phyloP scores from a whole-genome alignment of 1,140 invertebrate genomes.

The Anastatus disparis region DNA sequence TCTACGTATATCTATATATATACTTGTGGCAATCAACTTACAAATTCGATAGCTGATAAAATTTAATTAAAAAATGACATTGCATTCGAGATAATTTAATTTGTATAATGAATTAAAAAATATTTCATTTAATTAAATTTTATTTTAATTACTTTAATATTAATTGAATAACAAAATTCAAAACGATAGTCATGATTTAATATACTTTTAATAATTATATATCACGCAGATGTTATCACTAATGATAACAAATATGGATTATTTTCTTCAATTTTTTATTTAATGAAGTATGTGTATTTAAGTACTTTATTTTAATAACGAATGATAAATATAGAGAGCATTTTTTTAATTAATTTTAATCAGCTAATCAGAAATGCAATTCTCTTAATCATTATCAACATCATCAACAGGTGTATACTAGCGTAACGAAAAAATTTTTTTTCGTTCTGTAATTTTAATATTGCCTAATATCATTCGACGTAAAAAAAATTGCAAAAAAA shows the following conservation, averaged over 20 bases:
- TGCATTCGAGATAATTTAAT: not conserved
- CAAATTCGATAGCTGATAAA: not conserved
- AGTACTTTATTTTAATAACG: not conserved
- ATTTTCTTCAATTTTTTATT: no score
- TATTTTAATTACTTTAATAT: no score
- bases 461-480: not conserved
- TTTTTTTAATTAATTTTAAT: not conserved
- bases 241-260: no score
- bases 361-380: not conserved
- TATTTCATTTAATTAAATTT: no score
- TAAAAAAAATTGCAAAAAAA: not conserved
- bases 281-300: no score
- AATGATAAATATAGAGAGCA: not conserved
- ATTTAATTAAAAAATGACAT: not conserved
- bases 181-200: no score
- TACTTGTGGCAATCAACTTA: no score
- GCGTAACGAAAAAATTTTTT: not conserved
- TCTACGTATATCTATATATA: no score
- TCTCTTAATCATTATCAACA: conserved; percentile 5
- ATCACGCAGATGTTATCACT: no score
- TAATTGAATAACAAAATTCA: no score
- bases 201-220: no score
- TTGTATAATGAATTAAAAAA: no score
- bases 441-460: not conserved
- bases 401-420: conserved; percentile 16